Base-by-base conservation (phyloP, 2,113 vertebrate species). In the Caranx melampygus region DNA sequence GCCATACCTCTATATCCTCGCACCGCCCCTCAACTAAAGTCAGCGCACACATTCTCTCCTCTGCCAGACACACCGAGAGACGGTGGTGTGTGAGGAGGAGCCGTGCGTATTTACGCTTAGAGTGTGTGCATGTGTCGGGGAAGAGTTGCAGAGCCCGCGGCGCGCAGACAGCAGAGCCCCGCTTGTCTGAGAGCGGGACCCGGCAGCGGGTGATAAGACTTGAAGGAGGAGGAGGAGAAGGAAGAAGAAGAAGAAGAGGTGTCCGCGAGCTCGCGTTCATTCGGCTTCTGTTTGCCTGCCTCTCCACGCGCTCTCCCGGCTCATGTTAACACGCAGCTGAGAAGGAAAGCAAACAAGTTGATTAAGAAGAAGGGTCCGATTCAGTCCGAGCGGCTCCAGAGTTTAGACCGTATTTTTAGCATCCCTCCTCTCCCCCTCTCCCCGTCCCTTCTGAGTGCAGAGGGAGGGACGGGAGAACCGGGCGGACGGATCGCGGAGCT, bases 1-100 rank as follows among this genome's bases (percentile, higher is more conserved):
- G 87, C 85, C 90, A 84, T 90, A 90, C 90, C 93, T 93, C 93
- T 58, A 64, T 78, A 82, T 88, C 87, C 82, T 91, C 88, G 93
- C 85, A 52, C 93, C 93, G 93, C 92, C 93, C 93, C 93, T 91
- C 82, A 34, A 34, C 83, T 91, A 73, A 79, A 91, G 87, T 67
- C 89, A 76, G 90, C 80, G 21, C 84, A 83, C 88, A 70, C 85
- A 49, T 52, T 72, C 75, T 82, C 79, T 59, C 21, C 83, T 84
- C 72, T 47, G 73, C 69, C 90, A 92, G 80, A 91, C 84, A 52
- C 81, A 78, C 85, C 72, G 86, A 87, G 64, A 57, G 66, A 87
- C 85, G 72, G 78, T 42, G 79, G 54, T 45, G 80, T 71, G 83
- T 72, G 81, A 35, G 66, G 67, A 66, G 40, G 52, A 5, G 15